These are phyloP conservation scores for Gallinago media DNA, from an alignment of 2,113 vertebrate species.

Conservation along the genomic window DNA sequence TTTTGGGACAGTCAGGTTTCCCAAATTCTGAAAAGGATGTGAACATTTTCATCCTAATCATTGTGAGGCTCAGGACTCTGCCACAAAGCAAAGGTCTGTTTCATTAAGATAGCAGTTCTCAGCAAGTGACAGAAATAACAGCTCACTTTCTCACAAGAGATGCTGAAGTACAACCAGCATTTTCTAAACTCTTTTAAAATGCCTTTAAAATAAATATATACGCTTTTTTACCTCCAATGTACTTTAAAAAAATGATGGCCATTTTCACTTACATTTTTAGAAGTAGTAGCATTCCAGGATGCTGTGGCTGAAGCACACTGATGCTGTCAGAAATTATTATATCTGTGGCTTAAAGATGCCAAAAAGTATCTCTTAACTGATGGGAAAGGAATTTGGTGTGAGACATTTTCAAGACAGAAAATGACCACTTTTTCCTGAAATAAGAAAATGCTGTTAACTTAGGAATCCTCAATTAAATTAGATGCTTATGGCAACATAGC, in stretches of 20 bases:
- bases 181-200: background rate
- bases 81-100: background rate
- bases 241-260: background rate
- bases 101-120: background rate
- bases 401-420: slow-evolving; percentile 17
- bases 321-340: slow-evolving; percentile 32
- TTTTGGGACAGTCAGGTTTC: background rate
- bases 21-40: background rate
- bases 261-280: background rate
- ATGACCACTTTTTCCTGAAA: background rate
- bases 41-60: background rate
- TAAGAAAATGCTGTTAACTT: background rate
- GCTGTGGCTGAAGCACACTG: background rate
- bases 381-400: background rate
- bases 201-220: background rate
- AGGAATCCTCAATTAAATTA: background rate
- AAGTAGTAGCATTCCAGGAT: background rate
- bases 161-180: background rate
- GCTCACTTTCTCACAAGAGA: background rate
- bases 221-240: background rate
- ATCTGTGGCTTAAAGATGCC: background rate
- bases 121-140: background rate
- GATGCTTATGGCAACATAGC: background rate
- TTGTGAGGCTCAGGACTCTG: background rate
- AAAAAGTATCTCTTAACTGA: slow-evolving; percentile 28